Evolutionary conservation across 2,888 invertebrate species (phyloP), one percentile per base, ranked within the genome.

Genomic region (Ochlodes sylvanus): DNA sequence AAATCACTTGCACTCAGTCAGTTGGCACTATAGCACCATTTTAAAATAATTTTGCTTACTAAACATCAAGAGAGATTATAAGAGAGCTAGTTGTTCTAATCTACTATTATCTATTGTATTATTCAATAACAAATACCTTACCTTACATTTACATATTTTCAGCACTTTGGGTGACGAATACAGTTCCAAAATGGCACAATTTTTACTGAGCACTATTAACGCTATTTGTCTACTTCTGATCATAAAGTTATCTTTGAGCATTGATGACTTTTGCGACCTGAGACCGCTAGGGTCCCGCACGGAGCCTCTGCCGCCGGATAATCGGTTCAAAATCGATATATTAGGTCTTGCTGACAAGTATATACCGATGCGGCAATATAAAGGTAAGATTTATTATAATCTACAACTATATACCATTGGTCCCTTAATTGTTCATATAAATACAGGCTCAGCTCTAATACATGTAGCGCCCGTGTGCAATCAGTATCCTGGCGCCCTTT

Each of bases 291-390:
- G 85, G 0, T 84, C 86, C 0, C 85, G 82, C 60, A 86, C 86
- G 0, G 82, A 80, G 0, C 80, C 92, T 0, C 71, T 93, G 6
- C 86, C 88, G 0, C 88, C 92, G 0, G 92, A 93, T 70, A 86
- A 89, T 71, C 79, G 87, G 15, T 93, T 90, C 65, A 76, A 81
- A 17, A 77, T 93, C 21, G 88, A 90, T 42, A 85, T 93, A 15
- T 79, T 81, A 0, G 80, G 76, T 2, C 72, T 77, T 7, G 75
- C 76, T n/a, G 76, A 78, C 2, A 69, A 74, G 50, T 87, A 86
- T 27, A 85, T 89, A 63, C 85, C 85, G 14, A 80, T 80, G 0
- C 73, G 77, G 14, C 73, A 76, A 52, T 92, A 92, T 69, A 85
- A 80, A 61, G 88, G 92, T 76, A 78, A 77, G 63, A 57, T 34